A percentile compares a stretch with the other conserved stretches of the same genome.
Conservation (phyloP, 2,113 vertebrate genomes). For the Apus apus region DNA sequence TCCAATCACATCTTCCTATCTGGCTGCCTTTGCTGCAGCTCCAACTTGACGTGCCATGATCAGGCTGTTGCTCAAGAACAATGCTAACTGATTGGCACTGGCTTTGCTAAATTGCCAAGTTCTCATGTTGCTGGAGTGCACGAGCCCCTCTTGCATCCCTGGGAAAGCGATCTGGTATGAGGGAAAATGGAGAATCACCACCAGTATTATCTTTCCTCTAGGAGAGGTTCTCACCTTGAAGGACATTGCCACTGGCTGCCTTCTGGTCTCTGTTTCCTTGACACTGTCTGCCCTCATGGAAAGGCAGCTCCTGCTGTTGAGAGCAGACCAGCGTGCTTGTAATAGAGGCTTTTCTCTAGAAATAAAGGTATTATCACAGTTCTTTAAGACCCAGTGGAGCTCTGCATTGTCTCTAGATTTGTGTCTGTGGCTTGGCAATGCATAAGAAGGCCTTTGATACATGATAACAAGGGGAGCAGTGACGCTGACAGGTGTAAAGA, state of each 20-base stretch:
- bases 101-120: not conserved
- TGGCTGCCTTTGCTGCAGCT: not conserved
- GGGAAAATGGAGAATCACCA: not conserved
- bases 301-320: not conserved
- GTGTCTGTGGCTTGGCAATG: not conserved
- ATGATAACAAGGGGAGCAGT: accelerated
- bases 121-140: not conserved
- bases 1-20: not conserved
- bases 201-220: not conserved
- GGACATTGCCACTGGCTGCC: accelerated
- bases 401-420: not conserved
- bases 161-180: accelerated
- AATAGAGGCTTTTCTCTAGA: not conserved
- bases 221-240: not conserved
- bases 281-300: accelerated
- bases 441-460: not conserved
- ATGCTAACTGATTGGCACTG: accelerated
- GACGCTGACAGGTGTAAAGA: not conserved
- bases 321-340: not conserved
- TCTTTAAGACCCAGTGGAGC: not conserved
- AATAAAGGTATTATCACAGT: accelerated
- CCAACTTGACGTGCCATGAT: not conserved
- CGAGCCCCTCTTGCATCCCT: not conserved
- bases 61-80: not conserved
- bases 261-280: not conserved